Base-by-base conservation (phyloP, 2,113 vertebrate species). In the Danio rerio region DNA sequence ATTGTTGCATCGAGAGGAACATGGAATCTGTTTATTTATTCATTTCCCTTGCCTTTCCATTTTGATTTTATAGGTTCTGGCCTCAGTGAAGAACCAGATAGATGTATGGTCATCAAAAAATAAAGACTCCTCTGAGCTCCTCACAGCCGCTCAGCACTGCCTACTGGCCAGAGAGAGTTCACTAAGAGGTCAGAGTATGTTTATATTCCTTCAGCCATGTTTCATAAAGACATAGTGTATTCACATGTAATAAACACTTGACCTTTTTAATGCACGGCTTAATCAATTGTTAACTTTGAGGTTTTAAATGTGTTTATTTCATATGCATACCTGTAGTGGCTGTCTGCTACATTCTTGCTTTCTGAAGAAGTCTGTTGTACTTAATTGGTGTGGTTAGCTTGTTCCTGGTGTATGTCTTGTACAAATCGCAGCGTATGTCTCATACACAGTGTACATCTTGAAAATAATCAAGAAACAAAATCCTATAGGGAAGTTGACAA, bases 81-180 rank as follows among this genome's bases (percentile, higher is more conserved):
- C 97, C 59, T 97, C 94, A 61, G 92, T 99, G 87, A 99, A 98
- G 92, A 96, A 96, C 89, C 97, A 97, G 93, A 98, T 98, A 6
- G 98, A 99, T 58, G 92, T 95, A 85, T 93, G 95, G 88, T 94
- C 95, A 45, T 93, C 92, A 0, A 42, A 88, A 70, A 95, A 94
- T 89, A 95, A 94, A 87, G 96, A 98, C 88, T 98, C 98, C 66
- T 90, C 95, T 0, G 92, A 93, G 73, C 92, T 96, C 86, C 95
- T 99, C 53, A 91, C 94, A 53, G 94, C 97, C 40, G 97, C 97
- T 45, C 97, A 98, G 66, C 96, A 97, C 82, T 96, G 97, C 91
- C 90, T 99, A 82, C 93, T 98, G 81, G 94, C 95, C 84, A 94
- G 97, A 40, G 95, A 97, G 89, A 94, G 94, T 66, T 83, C 81